phyloP scores from a whole-genome alignment of 2,888 invertebrate genomes.

The Charanyca ferruginea region DNA sequence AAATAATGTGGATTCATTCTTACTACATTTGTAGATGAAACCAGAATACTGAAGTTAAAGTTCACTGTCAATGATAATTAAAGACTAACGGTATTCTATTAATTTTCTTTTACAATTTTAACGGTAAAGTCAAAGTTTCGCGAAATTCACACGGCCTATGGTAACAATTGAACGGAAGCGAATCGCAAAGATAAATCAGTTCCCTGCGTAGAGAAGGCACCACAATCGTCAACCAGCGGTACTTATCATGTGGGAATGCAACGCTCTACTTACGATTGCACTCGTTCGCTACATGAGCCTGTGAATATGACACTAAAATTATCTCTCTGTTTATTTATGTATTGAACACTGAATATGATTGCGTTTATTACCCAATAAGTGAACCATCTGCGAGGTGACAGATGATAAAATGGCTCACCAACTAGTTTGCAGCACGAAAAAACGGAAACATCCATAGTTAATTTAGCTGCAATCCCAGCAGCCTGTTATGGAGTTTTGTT shows the following conservation, averaged over 20 bases:
- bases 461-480: conserved; percentile 5
- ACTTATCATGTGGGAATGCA: conserved; percentile 86
- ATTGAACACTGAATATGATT: conserved; percentile 28
- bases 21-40: background rate
- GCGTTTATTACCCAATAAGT: conserved; percentile 38
- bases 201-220: conserved; percentile 77
- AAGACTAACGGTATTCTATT: conserved; percentile 2
- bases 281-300: conserved; percentile 75
- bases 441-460: background rate
- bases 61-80: background rate
- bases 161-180: conserved; percentile 75
- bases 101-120: conserved; percentile 43
- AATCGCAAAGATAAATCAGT: conserved; percentile 80
- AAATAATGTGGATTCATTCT: background rate
- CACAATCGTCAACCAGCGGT: conserved; percentile 69
- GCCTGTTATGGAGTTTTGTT: background rate
- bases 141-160: conserved; percentile 73
- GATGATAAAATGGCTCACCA: conserved; percentile 28
- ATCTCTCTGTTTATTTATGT: conserved; percentile 33
- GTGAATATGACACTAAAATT: conserved; percentile 62
- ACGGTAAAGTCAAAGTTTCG: conserved; percentile 38
- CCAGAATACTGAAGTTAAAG: background rate
- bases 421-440: conserved; percentile 19
- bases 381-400: conserved; percentile 9
- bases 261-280: conserved; percentile 83